These are phyloP conservation scores for Mareca penelope DNA, from an alignment of 2,797 vertebrate species.

Conservation along the genomic window DNA sequence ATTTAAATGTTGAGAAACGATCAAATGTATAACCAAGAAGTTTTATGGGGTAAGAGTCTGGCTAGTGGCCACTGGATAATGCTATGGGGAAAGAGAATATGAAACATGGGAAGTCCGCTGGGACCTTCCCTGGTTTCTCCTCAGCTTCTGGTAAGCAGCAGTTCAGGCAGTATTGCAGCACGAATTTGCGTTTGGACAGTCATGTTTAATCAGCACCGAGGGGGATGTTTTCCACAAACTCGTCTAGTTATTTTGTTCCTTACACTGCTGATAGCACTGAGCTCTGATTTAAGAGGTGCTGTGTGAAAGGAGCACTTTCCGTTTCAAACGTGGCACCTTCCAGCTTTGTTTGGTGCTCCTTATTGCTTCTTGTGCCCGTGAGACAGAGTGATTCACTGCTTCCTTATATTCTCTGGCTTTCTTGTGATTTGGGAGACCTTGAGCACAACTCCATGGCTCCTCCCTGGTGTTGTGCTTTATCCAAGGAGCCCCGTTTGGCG, in stretches of 20 bases:
- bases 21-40: not conserved
- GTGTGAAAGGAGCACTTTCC: not conserved
- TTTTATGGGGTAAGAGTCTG: not conserved
- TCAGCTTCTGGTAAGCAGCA: conserved; percentile 1
- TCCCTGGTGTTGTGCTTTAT: not conserved
- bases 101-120: not conserved
- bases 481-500: not conserved
- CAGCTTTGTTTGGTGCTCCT: conserved; percentile 9
- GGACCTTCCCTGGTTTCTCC: not conserved
- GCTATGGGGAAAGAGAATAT: fast-evolving
- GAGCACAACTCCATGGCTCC: not conserved
- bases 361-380: not conserved
- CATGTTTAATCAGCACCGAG: not conserved
- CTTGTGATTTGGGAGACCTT: conserved; percentile 7
- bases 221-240: not conserved
- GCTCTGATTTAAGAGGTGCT: not conserved
- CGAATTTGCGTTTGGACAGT: not conserved
- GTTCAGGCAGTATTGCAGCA: not conserved
- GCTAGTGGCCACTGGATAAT: not conserved
- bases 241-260: not conserved
- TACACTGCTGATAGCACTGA: not conserved
- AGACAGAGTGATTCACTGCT: conserved; percentile 23
- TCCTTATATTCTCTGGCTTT: conserved; percentile 13
- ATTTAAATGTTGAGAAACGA: not conserved
- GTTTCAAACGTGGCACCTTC: not conserved